Evolutionary conservation across 2,113 vertebrate species (phyloP), one percentile per base, ranked within the genome.

Genomic region (Gopherus flavomarginatus): DNA sequence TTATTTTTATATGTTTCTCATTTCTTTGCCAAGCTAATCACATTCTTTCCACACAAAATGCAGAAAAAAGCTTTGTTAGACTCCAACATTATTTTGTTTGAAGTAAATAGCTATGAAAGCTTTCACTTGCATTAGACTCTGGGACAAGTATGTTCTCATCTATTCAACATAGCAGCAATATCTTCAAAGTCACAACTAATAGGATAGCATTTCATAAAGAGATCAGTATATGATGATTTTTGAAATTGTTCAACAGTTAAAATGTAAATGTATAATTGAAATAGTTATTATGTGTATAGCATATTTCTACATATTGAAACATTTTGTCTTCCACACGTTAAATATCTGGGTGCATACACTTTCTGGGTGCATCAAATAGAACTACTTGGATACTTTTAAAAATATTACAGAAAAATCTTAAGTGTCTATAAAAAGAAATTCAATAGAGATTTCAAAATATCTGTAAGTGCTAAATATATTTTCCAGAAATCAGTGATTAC

Each of bases 401-500:
- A 95, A 96, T 95, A 96, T 96, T 85, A 72, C 26, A 97, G 85
- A 91, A 90, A 97, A 98, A 94, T 80, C 49, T 97, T 92, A 97
- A 97, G 95, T 96, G 91, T 96, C 96, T 91, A 96, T 97, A 98
- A 98, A 98, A 98, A 96, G 88, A 92, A 98, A 98, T 96, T 95
- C 81, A 96, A 96, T 95, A 96, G 89, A 94, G 96, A 97, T 97
- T 98, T 98, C 97, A 98, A 98, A 97, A 98, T 98, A 97, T 92
- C 94, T 92, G 79, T 95, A 98, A 95, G 83, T 96, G 92, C 97
- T 98, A 97, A 96, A 97, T 97, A 97, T 97, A 62, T 84, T 97
- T 98, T 97, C 97, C 96, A 98, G 95, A 98, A 98, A 98, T 98
- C 92, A 88, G 92, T 96, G 96, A 98, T 98, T 98, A 97, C 81